Evolutionary conservation across 2,888 invertebrate species (phyloP).

Genomic region (Rambutsinella grinnellia): DNA sequence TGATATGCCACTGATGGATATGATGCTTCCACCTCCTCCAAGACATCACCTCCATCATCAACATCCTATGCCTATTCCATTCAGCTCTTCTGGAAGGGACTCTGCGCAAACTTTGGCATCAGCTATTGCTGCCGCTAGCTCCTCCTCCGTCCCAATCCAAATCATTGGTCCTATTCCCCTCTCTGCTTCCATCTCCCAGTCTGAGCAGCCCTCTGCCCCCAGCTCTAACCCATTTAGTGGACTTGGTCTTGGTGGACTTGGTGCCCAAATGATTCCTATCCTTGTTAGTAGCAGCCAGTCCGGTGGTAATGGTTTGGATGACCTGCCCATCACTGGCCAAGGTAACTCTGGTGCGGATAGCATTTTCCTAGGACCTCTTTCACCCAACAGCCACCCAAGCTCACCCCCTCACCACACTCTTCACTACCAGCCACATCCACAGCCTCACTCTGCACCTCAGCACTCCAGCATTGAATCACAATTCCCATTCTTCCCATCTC

Average conservation of each 20-base stretch:
- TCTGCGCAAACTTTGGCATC: slow-evolving; percentile 70
- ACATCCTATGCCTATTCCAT: slow-evolving; percentile 37
- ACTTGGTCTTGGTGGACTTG: too few species aligned
- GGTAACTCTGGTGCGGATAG: slow-evolving; percentile 33
- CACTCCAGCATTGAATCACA: slow-evolving; percentile 41
- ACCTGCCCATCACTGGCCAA: slow-evolving; percentile 31
- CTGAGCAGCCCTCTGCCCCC: slow-evolving; percentile 16
- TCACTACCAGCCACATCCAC: slow-evolving; percentile 31
- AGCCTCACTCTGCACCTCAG: slow-evolving; percentile 21
- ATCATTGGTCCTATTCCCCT: slow-evolving; percentile 65
- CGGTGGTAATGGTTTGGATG: too few species aligned
- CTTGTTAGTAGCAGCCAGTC: slow-evolving; percentile 24
- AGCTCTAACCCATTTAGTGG: slow-evolving; percentile 26
- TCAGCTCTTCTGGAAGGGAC: slow-evolving; percentile 43
- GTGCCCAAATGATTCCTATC: slow-evolving; percentile 44
- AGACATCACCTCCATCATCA: slow-evolving; percentile 41
- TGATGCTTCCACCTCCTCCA: slow-evolving; percentile 20
- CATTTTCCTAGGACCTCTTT: slow-evolving; percentile 44
- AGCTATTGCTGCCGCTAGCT: slow-evolving; percentile 69
- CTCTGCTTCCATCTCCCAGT: slow-evolving; percentile 30
- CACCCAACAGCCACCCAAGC: slow-evolving; percentile 21
- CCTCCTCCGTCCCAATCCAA: slow-evolving; percentile 70
- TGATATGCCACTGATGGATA: slow-evolving; percentile 15
- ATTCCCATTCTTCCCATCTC: slow-evolving; percentile 49
- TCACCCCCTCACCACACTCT: slow-evolving; percentile 30